Base-by-base conservation (phyloP, 2,113 vertebrate species). In the Ciconia stormi region DNA sequence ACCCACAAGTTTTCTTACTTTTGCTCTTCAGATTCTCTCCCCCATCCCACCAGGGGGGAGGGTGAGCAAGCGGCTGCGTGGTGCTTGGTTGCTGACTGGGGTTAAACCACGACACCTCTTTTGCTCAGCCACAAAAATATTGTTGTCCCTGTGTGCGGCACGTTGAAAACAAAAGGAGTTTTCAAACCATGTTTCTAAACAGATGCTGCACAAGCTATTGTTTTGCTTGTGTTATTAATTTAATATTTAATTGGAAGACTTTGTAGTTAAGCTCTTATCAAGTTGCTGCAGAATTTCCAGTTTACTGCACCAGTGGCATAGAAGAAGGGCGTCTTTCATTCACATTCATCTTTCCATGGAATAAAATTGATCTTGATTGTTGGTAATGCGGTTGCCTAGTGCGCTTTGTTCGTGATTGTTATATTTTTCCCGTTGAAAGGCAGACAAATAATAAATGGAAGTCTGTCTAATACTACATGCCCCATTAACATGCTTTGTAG, bases 201-300 rank as follows among this genome's bases (percentile, higher is more conserved):
- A 76, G 61, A 76, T 65, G 29, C 56, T 76, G 27, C 44, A 82
- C 23, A 65, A 79, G 46, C 47, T 82, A 78, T 89, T 97, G 56
- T 92, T 93, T 65, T 79, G 69, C 52, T 65, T 76, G 27, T 76
- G 55, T 93, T 83, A 72, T n/a, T 92, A 4, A 53, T 91, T 89
- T 92, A 6, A 23, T 89, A 21, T 84, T 96, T 94, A 91, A 85
- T 87, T 84, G 44, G 46, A 87, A 95, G 58, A 44, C 52, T 93
- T 86, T n/a, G 30, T 79, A 87, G 77, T 93, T 96, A 79, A 87
- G 65, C 83, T 93, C 38, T 96, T 95, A 95, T 62, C 94, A 42
- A 50, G 49, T 91, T 95, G 30, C 73, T 95, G 87, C 87, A 96
- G 94, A 89, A 71, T 94, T 97, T 95, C 66, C 53, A 40, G 36